A percentile compares a stretch with the other conserved stretches of the same genome.
phyloP scores from a whole-genome alignment of 2,888 invertebrate species.

The Melanargia galathea region DNA sequence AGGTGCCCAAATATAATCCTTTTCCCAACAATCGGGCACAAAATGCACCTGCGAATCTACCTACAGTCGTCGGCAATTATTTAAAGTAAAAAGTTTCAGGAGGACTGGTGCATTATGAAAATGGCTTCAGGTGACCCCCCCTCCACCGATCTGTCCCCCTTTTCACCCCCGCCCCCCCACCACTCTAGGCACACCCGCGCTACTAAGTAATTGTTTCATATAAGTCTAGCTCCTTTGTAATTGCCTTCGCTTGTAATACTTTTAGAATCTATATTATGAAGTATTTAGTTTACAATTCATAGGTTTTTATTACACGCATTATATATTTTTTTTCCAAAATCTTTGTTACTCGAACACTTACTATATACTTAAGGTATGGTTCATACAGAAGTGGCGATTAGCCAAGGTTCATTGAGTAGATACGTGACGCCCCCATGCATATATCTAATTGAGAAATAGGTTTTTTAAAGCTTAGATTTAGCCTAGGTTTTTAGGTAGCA shows the following conservation, averaged over 20 bases:
- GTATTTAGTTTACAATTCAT: background rate
- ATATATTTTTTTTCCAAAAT: background rate
- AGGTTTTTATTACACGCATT: background rate
- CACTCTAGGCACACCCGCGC: constrained; percentile 41
- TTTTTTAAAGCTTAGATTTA: no score
- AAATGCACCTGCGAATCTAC: constrained; percentile 40
- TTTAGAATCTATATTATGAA: constrained; percentile 16
- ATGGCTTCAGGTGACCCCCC: constrained; percentile 51
- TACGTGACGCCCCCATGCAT: no score
- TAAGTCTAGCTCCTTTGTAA: constrained; percentile 44
- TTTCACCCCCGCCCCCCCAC: constrained; percentile 42
- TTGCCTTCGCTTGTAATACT: constrained; percentile 33
- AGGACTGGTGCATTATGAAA: constrained; percentile 71
- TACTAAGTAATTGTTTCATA: constrained; percentile 59
- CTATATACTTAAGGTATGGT: background rate
- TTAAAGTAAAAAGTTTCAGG: constrained; percentile 73
- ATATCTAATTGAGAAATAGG: no score
- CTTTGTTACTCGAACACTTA: no score
- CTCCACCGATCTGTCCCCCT: constrained; percentile 8
- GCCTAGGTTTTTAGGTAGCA: no score
- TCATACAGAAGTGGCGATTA: no score
- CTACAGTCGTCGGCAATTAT: constrained; percentile 57
- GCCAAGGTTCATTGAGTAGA: no score
- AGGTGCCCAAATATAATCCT: constrained; percentile 26
- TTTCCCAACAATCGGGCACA: constrained; percentile 26